Evolutionary conservation across 1,140 invertebrate species (phyloP), one percentile per base, ranked within the genome.

Genomic region (Pseudoatta argentina): DNA sequence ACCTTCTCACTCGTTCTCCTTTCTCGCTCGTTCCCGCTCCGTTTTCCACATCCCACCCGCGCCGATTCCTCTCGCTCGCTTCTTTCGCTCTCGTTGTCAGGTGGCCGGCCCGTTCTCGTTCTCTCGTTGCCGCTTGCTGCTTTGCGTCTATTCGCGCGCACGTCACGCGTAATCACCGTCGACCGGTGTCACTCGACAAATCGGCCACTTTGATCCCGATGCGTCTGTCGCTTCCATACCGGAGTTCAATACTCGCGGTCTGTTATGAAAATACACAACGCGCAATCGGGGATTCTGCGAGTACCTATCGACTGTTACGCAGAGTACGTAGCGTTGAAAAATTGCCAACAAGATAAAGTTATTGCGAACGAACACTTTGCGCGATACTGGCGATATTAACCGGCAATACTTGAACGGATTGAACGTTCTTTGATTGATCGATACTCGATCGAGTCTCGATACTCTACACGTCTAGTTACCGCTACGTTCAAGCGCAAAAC

Each of bases 61-160:
- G 16, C 18, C n/a, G 7, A 4, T 16, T 21, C 12, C 24, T 59
- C 59, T 67, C 69, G 10, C 71, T 48, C 34, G 71, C 21, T 75
- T 59, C 86, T 69, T 27, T 66, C 88, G 39, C 79, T 87, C 86
- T 90, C 76, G 64, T 59, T 85, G 64, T 90, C 89, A 67, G 64
- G 64, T 67, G 64, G 64, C 64, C 18, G 64, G 64, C 4, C 64
- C n/a, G 64, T 44, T 44, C 34, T 44, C 64, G n/a, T 34, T 24
- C 24, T 24, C 24, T 24, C 24, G 24, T 24, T 6, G 34, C 34
- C 57, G 57, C 55, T 44, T 6, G 21, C 57, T 12, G 16, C 34
- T 57, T 18, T 14, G 6, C n/a, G 39, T 34, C 30, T 51, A 51
- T 51, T 53, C 44, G n/a, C 77, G 44, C 27, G 39, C 48, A 10